Evolutionary conservation across 2,888 invertebrate species (phyloP), one percentile per base, ranked within the genome.

Genomic region (Unio pictorum): DNA sequence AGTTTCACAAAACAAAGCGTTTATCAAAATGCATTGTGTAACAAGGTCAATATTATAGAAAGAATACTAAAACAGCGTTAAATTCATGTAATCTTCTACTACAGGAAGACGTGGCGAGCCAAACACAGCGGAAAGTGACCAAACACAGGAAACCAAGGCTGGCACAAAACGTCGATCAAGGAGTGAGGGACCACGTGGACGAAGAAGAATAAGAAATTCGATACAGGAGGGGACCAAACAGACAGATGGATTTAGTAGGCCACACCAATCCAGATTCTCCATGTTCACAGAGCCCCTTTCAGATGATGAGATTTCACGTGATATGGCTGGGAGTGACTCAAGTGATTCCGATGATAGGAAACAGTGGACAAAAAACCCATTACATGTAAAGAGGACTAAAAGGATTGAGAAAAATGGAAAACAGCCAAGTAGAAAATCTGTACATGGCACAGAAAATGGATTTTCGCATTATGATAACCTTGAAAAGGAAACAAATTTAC

Each of bases 321-420:
- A 67, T 61, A 74, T 70, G 55, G 79, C 82, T 7, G 80, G 76
- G 26, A 82, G 82, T 67, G 84, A 84, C 18, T 82, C 84, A 20
- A 60, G 64, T 11, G 84, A 84, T 67, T 83, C 84, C 0, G 80
- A 78, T 60, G 81, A 83, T 30, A 79, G 72, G n/a, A 77, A 81
- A 72, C 72, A 74, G 54, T 85, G 87, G 87, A 83, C 84, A 23
- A 84, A 84, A 71, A 86, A 84, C 73, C 86, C 85, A 15, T 76
- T 85, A 58, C 75, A 83, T 60, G 79, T 84, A 1, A 78, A 79
- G 64, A 81, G 80, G 63, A 71, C 78, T n/a, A 78, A 79, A 57
- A 74, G 77, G 70, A 66, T 61, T 57, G 75, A 72, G 26, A 81
- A 81, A 26, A 81, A 77, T 64, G 76, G 82, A 30, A 78, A 76